Base-by-base conservation (phyloP, 2,797 vertebrate genomes). In the Rhynchonycteris naso region DNA sequence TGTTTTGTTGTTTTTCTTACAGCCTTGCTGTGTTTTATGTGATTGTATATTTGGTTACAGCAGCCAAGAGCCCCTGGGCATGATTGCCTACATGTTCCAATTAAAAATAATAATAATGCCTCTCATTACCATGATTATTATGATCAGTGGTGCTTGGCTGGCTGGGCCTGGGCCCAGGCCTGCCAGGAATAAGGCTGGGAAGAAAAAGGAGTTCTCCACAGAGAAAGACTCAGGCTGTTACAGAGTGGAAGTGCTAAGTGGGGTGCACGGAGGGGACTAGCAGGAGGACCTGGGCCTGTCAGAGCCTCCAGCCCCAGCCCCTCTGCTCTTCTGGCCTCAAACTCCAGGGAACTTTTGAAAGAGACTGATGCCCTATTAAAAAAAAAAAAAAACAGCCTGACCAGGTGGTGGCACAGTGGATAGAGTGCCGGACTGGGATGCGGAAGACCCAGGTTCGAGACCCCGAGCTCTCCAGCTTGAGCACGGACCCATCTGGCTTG, bases 91-190 rank as follows among this genome's bases (percentile, higher is more conserved):
- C 92, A 93, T 96, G 96, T 97, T 93, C 69, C 81, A 96, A 88
- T 96, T 85, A 96, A 96, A 95, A 96, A 96, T 96, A 79, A 94
- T 47, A 92, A 88, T 90, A 88, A 93, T 95, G 88, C 90, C 43
- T 82, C 92, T 96, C 56, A 90, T 96, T 95, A 92, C 65, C 71
- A 4, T 72, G 82, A 94, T 96, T 94, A 88, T 92, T 66, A 88
- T 92, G 88, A 88, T 93, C 92, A 91, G 78, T 19, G 54, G 47
- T 74, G 28, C 63, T 91, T 78, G 82, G 88, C 69, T 43, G 33
- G 43, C 88, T 78, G 91, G 66, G 82, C 71, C 66, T 28, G 28
- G 69, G 87, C 58, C 76, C 52, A 88, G 69, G 50, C 47, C 88
- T 92, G 93, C 82, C 58, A 38, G 74, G 38, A 71, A 78, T 8